These are phyloP conservation scores for Marasmarcha lunaedactyla DNA, from an alignment of 2,888 invertebrate species.

Conservation along the genomic window DNA sequence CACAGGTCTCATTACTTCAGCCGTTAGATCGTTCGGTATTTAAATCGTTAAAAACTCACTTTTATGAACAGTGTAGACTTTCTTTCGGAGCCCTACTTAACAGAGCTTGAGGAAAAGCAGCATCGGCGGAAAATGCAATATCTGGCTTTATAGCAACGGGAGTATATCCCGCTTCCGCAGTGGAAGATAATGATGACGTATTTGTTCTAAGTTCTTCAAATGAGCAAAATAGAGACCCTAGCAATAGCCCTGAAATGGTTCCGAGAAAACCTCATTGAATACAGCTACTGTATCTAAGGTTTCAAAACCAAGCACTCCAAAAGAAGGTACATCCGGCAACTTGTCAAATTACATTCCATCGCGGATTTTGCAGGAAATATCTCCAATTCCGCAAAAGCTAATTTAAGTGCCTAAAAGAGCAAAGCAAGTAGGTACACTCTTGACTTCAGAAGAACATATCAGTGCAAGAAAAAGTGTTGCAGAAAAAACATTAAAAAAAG, in stretches of 20 bases:
- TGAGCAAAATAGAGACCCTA: slow-evolving; percentile 1
- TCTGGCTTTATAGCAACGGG: slow-evolving; percentile 19
- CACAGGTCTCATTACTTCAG: no score
- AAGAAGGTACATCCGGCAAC: not conserved
- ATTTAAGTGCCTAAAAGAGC: slow-evolving; percentile 13
- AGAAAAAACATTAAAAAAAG: slow-evolving; percentile 4
- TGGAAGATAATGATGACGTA: not conserved
- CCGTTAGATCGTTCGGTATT: no score
- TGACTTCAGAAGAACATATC: slow-evolving; percentile 13
- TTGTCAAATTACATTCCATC: slow-evolving; percentile 8
- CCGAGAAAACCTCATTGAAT: slow-evolving; percentile 2
- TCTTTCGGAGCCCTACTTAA: slow-evolving; percentile 13
- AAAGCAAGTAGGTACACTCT: slow-evolving; percentile 11
- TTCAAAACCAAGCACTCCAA: no score
- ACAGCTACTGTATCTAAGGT: slow-evolving; percentile 1
- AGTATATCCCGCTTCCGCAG: slow-evolving; percentile 14
- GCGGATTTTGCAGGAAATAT: slow-evolving; percentile 12
- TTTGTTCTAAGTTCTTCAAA: slow-evolving; percentile 2
- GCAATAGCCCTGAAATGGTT: slow-evolving; percentile 1
- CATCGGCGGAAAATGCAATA: slow-evolving; percentile 16
- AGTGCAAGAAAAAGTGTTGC: slow-evolving; percentile 11
- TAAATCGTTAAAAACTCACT: slow-evolving; percentile 8
- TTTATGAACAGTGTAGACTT: slow-evolving; percentile 9
- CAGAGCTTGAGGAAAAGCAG: slow-evolving; percentile 17
- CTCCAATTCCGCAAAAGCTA: slow-evolving; percentile 12